Evolutionary conservation across 2,113 vertebrate species (phyloP), one percentile per base, ranked within the genome.

Genomic region (Halichoerus grypus): DNA sequence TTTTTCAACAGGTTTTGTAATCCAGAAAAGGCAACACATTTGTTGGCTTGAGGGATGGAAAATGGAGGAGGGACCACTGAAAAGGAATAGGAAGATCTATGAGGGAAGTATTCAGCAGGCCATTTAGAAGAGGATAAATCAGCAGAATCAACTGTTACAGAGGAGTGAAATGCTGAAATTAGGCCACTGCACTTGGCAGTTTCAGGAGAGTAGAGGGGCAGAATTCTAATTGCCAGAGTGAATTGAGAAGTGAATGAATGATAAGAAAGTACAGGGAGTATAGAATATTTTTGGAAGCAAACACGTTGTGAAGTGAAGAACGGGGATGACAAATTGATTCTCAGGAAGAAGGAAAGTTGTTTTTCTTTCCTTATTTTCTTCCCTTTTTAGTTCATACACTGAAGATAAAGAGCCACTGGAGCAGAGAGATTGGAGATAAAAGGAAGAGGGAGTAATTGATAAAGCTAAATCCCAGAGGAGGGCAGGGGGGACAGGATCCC

Each of bases 171-270:
- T 2, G 28, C 11, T 5, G 74, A 69, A 97, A 97, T 93, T n/a
- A 93, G 96, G 98, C 92, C 94, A 95, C 59, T 22, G 91, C 95
- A 3, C 85, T 96, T 95, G 97, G 98, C 93, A 67, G 72, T 13
- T 15, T 69, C 77, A 10, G 49, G 59, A 69, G 31, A 59, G 31
- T 0, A 2, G 55, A 79, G 79, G 81, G 46, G 11, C 82, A 46
- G 96, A 93, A 95, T 95, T 55, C 72, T 95, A 91, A 97, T 49
- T 55, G 92, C n/a, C 26, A 12, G 0, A 1, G 51, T 49, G 42
- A 49, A 49, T 53, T n/a, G 61, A 33, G 88, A 5, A 33, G 12
- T 4, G 36, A 69, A n/a, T 15, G n/a, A 8, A 11, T 4, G 7
- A 12, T 3, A 49, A 53, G 72, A 69, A 74, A 36, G 79, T 0